Percentiles rank a stretch among this genome's conserved stretches.
These are phyloP conservation scores for Orius insidiosus DNA, from an alignment of 1,140 invertebrate genomes.

Conservation along the genomic window DNA sequence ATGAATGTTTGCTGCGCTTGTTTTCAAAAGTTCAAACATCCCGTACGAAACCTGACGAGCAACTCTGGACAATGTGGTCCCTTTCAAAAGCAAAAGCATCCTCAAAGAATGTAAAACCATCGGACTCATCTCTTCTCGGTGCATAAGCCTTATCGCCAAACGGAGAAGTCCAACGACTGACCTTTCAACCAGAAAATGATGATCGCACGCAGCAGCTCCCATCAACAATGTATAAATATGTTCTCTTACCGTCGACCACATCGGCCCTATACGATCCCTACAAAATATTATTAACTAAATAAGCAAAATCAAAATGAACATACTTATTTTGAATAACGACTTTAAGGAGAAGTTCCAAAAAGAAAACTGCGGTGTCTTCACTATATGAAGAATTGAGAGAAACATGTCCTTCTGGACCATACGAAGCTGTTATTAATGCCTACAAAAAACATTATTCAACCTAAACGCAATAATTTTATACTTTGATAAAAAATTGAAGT, in stretches of 20 bases:
- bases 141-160: constrained; percentile 69
- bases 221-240: constrained; percentile 66
- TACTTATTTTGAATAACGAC: constrained; percentile 78
- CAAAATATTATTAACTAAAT: too few relatives aligned
- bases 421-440: constrained; percentile 30
- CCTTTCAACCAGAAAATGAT: constrained; percentile 67
- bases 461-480: too few relatives aligned
- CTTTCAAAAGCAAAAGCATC: constrained; percentile 58
- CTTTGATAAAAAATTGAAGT: constrained; percentile 28
- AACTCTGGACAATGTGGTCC: constrained; percentile 48
- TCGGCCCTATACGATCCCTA: constrained; percentile 63
- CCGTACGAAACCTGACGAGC: constrained; percentile 71
- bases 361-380: constrained; percentile 82
- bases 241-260: constrained; percentile 69
- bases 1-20: constrained; percentile 91
- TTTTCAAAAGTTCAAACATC: constrained; percentile 77
- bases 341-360: constrained; percentile 79
- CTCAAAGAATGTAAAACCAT: constrained; percentile 44
- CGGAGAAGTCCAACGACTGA: constrained; percentile 75
- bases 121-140: constrained; percentile 64
- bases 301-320: constrained; percentile 22
- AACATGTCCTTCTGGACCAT: constrained; percentile 38
- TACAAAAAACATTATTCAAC: constrained; percentile 19
- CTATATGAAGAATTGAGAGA: constrained; percentile 40
- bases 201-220: constrained; percentile 50